Base-by-base conservation (phyloP, 2,888 invertebrate genomes). In the Plagiodera versicolora region DNA sequence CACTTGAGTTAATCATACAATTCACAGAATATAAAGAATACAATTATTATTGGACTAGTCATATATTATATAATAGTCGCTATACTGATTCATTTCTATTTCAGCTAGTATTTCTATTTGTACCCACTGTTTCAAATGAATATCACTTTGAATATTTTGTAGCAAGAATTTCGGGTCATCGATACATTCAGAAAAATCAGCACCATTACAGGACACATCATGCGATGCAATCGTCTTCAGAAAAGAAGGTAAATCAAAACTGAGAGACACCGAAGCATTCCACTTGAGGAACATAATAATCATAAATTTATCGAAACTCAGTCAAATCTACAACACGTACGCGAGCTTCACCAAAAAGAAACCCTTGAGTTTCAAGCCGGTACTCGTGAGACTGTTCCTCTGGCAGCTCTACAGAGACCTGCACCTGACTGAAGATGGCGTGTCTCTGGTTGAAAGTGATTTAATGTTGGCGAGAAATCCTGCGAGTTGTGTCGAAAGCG, bases 381-480 rank as follows among this genome's bases (percentile, higher is more conserved):
- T 83, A 24, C 72, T 87, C 67, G 82, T 82, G 61, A 80, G 85
- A 49, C 69, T 86, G 32, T 85, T 83, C 69, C 73, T 87, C 20
- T 87, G 87, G 86, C 87, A 87, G 72, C 76, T 87, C 19, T 84
- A 83, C 75, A 81, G 82, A 60, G 87, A 87, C 69, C 83, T 85
- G 53, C 80, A 80, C 35, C 8, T 53, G 2, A 73, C 87, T 56
- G 76, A 80, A 28, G 82, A 81, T 68, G 81, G 81, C 1, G 59
- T 75, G 20, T 82, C 83, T 14, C 75, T 87, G 3, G 78, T 82
- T 1, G 81, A 85, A 54, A 81, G 83, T 3, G 86, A 87, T 73
- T 72, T 75, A 47, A 75, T 83, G 61, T 80, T 84, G 66, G 78
- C 82, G 64, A 70, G 79, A 63, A 84, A 84, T 69, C 81, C 81